Evolutionary conservation across 2,888 invertebrate species (phyloP), one percentile per base, ranked within the genome.

Genomic region (Nymphalis polychloros): DNA sequence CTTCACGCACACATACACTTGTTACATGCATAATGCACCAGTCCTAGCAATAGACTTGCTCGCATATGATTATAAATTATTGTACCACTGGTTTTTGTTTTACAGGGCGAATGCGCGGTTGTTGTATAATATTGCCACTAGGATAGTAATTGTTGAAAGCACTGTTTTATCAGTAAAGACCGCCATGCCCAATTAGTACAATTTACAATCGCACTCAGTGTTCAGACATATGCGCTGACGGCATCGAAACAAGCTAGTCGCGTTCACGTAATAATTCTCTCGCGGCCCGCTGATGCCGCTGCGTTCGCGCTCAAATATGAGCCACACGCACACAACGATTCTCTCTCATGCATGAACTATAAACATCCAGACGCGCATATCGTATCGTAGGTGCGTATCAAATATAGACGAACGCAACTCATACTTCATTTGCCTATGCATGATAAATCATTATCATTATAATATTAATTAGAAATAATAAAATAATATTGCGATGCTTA

Each of bases 181-280:
- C 89, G 90, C 88, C 89, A 89, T 89, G 78, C 84, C 86, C 88
- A 90, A 92, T 91, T 92, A 92, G 90, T 85, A 88, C 86, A 90
- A 90, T 92, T 91, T 88, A 91, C 86, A 88, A 89, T 83, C 82
- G 82, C 87, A 86, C 87, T 87, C 84, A 84, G 84, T 84, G 84
- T 86, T 85, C 84, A 84, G 85, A 87, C 78, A 84, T 72, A 77
- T 87, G 87, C 87, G 87, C 88, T 89, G 89, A 88, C 90, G 86
- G 87, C 85, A 87, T 88, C 83, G 86, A 85, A 88, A 87, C 88
- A 85, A 86, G 27, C 53, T 55, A 55, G 87, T 82, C 84, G 89
- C 88, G 90, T 89, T 90, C 91, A 88, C 89, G 87, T 82, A 88
- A 85, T 85, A 88, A 88, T 89, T 88, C 86, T 85, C 87, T 85